Evolutionary conservation across 1,140 invertebrate species (phyloP).

Genomic region (Dinothrombium tinctorium): DNA sequence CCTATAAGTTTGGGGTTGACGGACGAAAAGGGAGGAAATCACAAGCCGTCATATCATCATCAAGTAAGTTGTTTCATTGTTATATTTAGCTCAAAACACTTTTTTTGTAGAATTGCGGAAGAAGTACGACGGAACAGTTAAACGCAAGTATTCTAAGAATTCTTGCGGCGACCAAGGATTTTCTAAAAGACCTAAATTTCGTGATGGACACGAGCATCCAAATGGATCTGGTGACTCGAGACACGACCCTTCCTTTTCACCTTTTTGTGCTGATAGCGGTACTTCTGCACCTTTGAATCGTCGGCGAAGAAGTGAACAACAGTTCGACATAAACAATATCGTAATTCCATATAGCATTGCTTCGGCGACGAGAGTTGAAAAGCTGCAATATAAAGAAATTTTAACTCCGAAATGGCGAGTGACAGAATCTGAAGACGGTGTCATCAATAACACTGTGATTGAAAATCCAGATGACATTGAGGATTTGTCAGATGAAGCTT

Average conservation of each 20-base stretch:
- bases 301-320: conserved; percentile 28
- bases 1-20: conserved; percentile 1
- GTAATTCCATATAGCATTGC: conserved; percentile 90
- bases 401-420: conserved; percentile 55
- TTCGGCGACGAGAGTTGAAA: conserved; percentile 63
- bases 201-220: conserved; percentile 2
- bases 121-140: conserved; percentile 6
- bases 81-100: neutral
- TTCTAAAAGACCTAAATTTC: neutral
- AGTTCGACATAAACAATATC: conserved; percentile 91
- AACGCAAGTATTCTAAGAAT: conserved; percentile 3
- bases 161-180: neutral
- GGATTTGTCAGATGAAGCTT: conserved; percentile 46
- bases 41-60: conserved; percentile 8
- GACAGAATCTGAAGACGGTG: neutral
- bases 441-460: conserved; percentile 3
- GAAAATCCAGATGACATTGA: conserved; percentile 23
- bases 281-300: conserved; percentile 3
- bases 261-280: conserved; percentile 2
- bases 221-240: conserved; percentile 1
- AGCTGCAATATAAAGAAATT: conserved; percentile 90
- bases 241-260: conserved; percentile 3
- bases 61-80: conserved; percentile 5
- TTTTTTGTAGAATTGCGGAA: conserved; percentile 3
- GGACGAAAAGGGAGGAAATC: neutral